Base-by-base conservation (phyloP, 2,888 invertebrate species). In the Mayetiola destructor region DNA sequence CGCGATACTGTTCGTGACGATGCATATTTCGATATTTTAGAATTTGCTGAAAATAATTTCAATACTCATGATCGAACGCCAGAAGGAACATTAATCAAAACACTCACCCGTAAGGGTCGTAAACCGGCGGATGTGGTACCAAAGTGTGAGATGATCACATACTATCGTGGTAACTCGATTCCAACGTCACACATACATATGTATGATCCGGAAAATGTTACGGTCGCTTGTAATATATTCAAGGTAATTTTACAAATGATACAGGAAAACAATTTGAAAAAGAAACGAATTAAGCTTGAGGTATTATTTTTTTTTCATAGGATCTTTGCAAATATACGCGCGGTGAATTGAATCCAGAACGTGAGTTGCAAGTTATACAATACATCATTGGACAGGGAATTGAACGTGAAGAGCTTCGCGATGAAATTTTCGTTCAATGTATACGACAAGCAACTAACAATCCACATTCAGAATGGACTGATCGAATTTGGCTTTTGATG, bases 1-100 rank as follows among this genome's bases (percentile, higher is more conserved):
- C 71, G 68, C 48, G 69, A 71, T 55, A 63, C 66, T 30, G 60
- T 65, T 32, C 67, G 63, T 20, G 80, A 81, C 55, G 81, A 82
- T 62, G 70, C 77, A 6, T 77, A 81, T 64, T 87, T 85, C 67
- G 91, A 93, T 67, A 85, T 95, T 68, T 76, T 89, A 0, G 92
- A 94, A 67, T 95, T 91, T 73, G 95, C 94, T n/a, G 89, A 92
- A 66, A 82, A 86, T 60, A 88, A 88, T 72, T 95, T 90, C 73
- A 95, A 94, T 69, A 81, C 84, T 57, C 94, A 94, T 65, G 88
- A 89, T 61, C 75, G 85, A 48, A 84, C 86, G 14, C 85, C 88
- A 1, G 90, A 91, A 75, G 89, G 88, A 14, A 90, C 89, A 9
- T 84, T 90, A 62, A 89, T 90, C 75, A 88, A 88, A 1, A 90